These are phyloP conservation scores for Propithecus perrieri DNA, from an alignment of 2,797 vertebrate genomes.

Conservation along the genomic window DNA sequence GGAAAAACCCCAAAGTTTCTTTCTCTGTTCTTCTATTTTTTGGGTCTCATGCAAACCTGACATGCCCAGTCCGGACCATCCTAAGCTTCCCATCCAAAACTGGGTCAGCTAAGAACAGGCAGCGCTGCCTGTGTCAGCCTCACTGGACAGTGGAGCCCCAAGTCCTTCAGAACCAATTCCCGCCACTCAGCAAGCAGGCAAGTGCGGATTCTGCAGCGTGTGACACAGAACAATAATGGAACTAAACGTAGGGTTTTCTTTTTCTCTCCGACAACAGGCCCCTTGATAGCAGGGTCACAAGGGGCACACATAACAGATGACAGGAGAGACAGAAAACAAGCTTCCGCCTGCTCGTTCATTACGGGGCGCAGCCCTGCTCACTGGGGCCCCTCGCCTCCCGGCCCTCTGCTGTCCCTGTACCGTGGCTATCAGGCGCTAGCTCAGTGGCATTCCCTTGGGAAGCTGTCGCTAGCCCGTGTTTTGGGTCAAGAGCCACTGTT, in stretches of 20 bases:
- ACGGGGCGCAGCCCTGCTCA: neutral
- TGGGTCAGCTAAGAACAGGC: neutral
- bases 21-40: neutral
- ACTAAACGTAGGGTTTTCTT: neutral
- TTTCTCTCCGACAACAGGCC: neutral
- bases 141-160: neutral
- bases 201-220: too few species aligned
- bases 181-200: rapidly evolving
- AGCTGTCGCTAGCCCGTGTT: neutral
- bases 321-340: neutral
- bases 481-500: neutral
- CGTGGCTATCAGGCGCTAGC: too few species aligned
- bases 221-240: neutral
- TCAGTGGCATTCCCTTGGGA: rapidly evolving
- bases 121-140: neutral
- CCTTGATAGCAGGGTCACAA: neutral
- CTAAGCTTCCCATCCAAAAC: neutral
- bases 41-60: neutral
- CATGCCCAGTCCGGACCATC: neutral
- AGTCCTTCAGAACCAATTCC: neutral
- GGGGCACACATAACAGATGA: rapidly evolving
- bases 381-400: neutral
- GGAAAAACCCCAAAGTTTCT: neutral
- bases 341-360: neutral
- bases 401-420: rapidly evolving